Conservation (phyloP, 2,888 invertebrate species). For the Caenorhabditis becei region DNA sequence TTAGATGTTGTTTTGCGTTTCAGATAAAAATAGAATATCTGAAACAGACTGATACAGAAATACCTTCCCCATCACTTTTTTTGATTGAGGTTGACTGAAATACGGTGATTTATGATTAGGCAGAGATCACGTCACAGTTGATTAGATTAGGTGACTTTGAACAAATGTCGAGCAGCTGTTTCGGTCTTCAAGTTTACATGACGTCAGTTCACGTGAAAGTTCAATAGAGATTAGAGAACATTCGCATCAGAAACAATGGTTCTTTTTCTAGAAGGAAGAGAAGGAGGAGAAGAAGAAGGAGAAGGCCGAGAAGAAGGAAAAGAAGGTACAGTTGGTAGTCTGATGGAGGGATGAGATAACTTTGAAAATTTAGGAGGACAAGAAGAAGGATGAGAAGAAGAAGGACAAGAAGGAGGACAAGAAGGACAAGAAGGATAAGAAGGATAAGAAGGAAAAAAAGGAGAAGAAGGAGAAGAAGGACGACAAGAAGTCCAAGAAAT, state of each 20-base stretch:
- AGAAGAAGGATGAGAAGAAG: constrained; percentile 55
- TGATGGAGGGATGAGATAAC: neutral
- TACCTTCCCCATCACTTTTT: neutral
- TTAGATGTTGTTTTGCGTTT: neutral
- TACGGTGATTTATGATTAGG: neutral
- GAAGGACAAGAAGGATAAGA: constrained; percentile 58
- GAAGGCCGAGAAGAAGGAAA: constrained; percentile 50
- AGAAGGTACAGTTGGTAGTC: constrained; percentile 38
- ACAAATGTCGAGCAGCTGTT: constrained; percentile 8
- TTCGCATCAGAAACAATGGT: constrained; percentile 17
- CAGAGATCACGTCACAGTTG: neutral
- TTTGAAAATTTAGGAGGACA: constrained; percentile 23
- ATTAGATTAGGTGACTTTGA: neutral
- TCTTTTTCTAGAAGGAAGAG: constrained; percentile 46
- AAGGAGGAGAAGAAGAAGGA: constrained; percentile 50
- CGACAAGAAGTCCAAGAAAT: constrained; percentile 54
- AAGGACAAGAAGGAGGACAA: constrained; percentile 62
- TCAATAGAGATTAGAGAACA: neutral
- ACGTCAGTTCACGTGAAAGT: neutral
- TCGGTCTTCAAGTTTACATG: constrained; percentile 4
- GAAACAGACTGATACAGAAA: neutral
- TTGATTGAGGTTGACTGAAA: neutral
- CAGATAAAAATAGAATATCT: constrained; percentile 16
- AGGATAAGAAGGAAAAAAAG: constrained; percentile 63
- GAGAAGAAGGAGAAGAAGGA: constrained; percentile 51